Base-by-base conservation (phyloP, 1,140 invertebrate genomes). In the Bombus impatiens region DNA sequence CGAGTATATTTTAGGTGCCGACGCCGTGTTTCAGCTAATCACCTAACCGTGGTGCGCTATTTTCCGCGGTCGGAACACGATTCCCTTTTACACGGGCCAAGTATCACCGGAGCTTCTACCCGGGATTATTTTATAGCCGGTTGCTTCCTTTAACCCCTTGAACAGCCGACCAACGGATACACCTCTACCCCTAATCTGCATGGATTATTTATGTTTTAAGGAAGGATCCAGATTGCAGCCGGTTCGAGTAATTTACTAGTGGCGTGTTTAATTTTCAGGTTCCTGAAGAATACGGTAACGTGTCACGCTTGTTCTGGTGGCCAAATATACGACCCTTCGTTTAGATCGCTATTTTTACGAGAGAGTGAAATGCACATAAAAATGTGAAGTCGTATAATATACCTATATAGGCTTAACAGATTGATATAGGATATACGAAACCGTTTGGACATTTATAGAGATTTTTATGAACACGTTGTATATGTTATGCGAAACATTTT, bases 191-290 rank as follows among this genome's bases (percentile, higher is more conserved):
- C 67, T 53, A 76, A 57, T 76, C 44, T 53, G 47, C 53, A 15
- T 57, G 75, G 75, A 59, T 74, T 74, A 74, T 74, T 74, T 74
- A 47, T 47, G 42, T 75, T 47, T 47, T 12, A 75, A 44, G 42
- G 18, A n/a, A 37, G 72, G 28, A 74, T 74, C 42, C 18, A 42
- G 28, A 42, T 74, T 74, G 42, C 18, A 22, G n/a, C 6, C 40
- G 71, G 13, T n/a, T 74, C 37, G 40, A 42, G 42, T 44, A 75
- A 75, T 75, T 75, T 47, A 42, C 72, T 9, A 42, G 6, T 40
- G 28, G 71, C 13, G 40, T n/a, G 32, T 42, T 72, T n/a, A 13
- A 25, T 42, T 42, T 42, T 25, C 25, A 72, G 25, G 40, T n/a
- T 42, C 8, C 71, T 53, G 37, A 72, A 72, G 71, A 74, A 74